Percentiles rank a stretch among this genome's conserved stretches.
Conservation (phyloP, 2,113 vertebrate genomes). For the Rhea pennata region DNA sequence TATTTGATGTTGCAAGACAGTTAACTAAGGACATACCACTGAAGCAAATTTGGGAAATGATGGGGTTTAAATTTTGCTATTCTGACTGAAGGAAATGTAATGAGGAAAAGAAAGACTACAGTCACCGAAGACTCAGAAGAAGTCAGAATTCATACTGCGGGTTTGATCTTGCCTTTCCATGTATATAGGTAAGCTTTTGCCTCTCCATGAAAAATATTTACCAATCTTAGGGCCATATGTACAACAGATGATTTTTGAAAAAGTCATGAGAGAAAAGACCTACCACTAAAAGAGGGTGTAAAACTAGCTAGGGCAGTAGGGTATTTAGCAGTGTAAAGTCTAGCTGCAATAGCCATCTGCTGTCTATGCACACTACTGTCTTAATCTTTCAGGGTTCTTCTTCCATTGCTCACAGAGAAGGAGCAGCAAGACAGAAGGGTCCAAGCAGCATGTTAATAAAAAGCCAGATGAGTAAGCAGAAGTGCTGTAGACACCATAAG, state of each 20-base stretch:
- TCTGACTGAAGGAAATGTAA: background rate
- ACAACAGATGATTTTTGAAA: conserved; percentile 46
- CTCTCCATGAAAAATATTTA: conserved; percentile 16
- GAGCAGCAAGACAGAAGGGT: background rate
- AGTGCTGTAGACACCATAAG: background rate
- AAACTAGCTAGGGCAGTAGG: conserved; percentile 32
- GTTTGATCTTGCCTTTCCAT: conserved; percentile 1
- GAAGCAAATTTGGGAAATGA: conserved; percentile 13
- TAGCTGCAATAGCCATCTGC: conserved; percentile 59
- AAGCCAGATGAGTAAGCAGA: background rate
- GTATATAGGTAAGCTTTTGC: background rate
- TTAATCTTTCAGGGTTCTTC: conserved; percentile 14
- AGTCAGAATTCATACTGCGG: background rate
- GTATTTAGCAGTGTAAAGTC: conserved; percentile 42
- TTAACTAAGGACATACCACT: conserved; percentile 13
- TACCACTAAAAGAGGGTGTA: conserved; percentile 21
- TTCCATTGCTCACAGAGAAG: background rate
- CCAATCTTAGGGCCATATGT: conserved; percentile 6
- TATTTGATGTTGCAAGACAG: conserved; percentile 29
- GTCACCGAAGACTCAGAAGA: conserved; percentile 1
- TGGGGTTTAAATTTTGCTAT: background rate
- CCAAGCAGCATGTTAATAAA: background rate
- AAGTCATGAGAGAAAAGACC: background rate
- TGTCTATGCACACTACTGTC: background rate
- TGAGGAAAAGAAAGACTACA: background rate